phyloP scores from a whole-genome alignment of 64 coral and sea anemone genomes.

The Stichodactyla helianthus region DNA sequence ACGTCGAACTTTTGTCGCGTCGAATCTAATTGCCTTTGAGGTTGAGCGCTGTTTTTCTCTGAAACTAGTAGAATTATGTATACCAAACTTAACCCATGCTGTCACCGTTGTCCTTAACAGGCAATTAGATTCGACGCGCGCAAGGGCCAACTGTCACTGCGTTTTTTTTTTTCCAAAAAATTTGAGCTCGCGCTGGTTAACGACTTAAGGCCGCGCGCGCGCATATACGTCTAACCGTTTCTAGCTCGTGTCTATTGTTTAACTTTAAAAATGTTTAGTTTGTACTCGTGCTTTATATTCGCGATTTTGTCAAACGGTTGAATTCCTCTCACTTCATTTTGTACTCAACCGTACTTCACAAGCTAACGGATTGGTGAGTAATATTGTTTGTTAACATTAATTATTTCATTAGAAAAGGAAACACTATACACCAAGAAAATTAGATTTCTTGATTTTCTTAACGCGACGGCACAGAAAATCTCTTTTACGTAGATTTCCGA shows the following conservation, averaged over 20 bases:
- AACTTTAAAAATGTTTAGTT: not conserved
- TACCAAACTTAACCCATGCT: no score
- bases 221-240: not conserved
- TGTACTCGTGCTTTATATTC: not conserved
- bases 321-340: not conserved
- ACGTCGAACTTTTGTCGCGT: no score
- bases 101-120: no score
- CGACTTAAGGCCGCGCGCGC: not conserved
- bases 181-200: no score
- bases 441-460: not conserved
- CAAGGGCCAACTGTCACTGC: no score
- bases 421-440: not conserved
- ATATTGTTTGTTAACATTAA: not conserved
- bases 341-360: slow-evolving; percentile 1
- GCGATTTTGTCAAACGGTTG: not conserved
- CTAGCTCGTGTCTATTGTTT: not conserved
- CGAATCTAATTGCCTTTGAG: no score
- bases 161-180: no score
- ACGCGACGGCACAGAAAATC: no score
- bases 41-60: no score
- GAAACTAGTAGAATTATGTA: no score
- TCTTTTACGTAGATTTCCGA: no score
- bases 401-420: not conserved
- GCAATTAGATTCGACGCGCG: no score
- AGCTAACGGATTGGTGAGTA: not conserved